Percentiles rank a stretch among this genome's conserved stretches.
These are phyloP conservation scores for Chrysoperla carnea DNA, from an alignment of 1,140 invertebrate species.

Conservation along the genomic window DNA sequence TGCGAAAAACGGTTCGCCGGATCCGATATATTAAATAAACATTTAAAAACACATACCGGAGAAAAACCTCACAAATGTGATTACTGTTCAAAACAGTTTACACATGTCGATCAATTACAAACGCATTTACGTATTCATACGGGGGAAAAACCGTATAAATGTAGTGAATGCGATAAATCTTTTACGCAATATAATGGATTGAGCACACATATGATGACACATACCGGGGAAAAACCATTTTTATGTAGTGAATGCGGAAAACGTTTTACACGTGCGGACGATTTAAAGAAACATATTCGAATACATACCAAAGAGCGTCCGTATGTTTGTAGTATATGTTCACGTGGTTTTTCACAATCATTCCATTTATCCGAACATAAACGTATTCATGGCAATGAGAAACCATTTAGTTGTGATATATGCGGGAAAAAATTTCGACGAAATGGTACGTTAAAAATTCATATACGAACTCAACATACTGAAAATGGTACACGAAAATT, in stretches of 20 bases:
- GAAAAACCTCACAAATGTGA: too few species aligned
- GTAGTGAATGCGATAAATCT: too few species aligned
- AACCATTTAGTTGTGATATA: background rate
- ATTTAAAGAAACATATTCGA: slow-evolving; percentile 6
- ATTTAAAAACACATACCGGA: background rate
- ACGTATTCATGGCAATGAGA: slow-evolving; percentile 2
- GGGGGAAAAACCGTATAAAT: slow-evolving; percentile 5
- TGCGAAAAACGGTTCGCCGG: slow-evolving; percentile 26
- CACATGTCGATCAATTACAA: too few species aligned
- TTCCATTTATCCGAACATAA: slow-evolving; percentile 5
- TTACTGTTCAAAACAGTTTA: too few species aligned
- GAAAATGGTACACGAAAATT: too few species aligned
- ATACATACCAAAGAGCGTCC: slow-evolving; percentile 5
- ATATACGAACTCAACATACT: too few species aligned
- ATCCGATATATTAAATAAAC: slow-evolving; percentile 4
- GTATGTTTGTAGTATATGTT: slow-evolving; percentile 3
- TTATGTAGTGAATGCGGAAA: slow-evolving; percentile 6
- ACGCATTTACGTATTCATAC: background rate
- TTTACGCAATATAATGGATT: too few species aligned
- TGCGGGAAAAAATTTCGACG: too few species aligned
- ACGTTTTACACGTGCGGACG: slow-evolving; percentile 3
- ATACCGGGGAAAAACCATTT: slow-evolving; percentile 6
- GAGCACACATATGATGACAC: too few species aligned
- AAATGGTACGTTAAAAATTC: too few species aligned
- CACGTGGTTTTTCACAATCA: slow-evolving; percentile 4